Base-by-base conservation (phyloP, 2,113 vertebrate genomes). In the Podarcis muralis region DNA sequence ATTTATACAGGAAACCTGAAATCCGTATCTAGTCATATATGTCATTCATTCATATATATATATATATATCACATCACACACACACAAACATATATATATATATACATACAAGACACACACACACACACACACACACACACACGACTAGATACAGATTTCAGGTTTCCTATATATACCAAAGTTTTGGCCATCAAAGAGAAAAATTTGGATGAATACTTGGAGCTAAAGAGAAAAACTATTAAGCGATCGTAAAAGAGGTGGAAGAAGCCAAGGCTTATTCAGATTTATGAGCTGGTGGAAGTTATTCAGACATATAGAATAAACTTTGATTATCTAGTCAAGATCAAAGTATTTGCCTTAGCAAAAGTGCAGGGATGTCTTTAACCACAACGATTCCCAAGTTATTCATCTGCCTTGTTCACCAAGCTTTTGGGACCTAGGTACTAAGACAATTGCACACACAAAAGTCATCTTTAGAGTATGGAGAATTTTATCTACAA, bases 231-330 rank as follows among this genome's bases (percentile, higher is more conserved):
- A 4, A 13, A 5, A 5, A 81, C 86, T 89, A 86, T 91, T 93
- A 89, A 84, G 91, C 11, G 13, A 84, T 85, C 85, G 91, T 95
- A 95, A 94, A 95, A 93, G 40, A 81, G 90, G 89, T 91, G 85
- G 89, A 78, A 94, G 84, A 92, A 72, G 88, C 91, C 53, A 48
- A 92, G 90, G 91, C 88, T 94, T 92, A 81, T 84, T 94, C 81
- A 84, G 89, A 94, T 95, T 92, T 96, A 95, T 84, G 94, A 93
- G 88, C 88, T 95, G 93, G 88, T 90, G 59, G 92, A 92, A 90
- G 43, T 91, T 92, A 75, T 74, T 87, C 69, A 94, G 84, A 93
- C 84, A 85, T 53, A 53, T 53, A 53, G 85, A 85, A 3, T 0
- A 84, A 92, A 94, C 92, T 87, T 89, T 81, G 93, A 90, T 87